Evolutionary conservation across 2,797 vertebrate species (phyloP).

Genomic region (Neostethus bicornis): DNA sequence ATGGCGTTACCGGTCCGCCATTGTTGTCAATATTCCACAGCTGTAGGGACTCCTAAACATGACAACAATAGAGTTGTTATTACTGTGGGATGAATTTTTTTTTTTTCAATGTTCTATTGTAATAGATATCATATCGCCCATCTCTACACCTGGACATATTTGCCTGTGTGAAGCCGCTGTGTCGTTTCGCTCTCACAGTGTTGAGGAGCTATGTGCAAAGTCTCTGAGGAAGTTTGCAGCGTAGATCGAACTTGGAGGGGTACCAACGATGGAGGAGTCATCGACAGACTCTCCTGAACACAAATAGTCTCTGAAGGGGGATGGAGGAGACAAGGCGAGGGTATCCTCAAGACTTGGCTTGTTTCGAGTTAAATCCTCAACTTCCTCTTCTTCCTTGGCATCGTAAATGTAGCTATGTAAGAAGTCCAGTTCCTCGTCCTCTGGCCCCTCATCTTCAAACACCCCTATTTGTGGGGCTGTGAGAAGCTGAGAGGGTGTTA

Average conservation of each 20-base stretch:
- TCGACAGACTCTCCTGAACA: conserved; percentile 87
- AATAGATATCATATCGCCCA: too few relatives aligned
- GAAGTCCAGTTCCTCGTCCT: conserved; percentile 88
- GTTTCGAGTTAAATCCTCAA: conserved; percentile 76
- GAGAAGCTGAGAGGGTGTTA: conserved; percentile 70
- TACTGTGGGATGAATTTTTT: too few relatives aligned
- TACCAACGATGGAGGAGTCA: conserved; percentile 86
- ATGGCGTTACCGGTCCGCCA: too few relatives aligned
- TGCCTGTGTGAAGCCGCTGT: conserved; percentile 35
- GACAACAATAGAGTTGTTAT: too few relatives aligned
- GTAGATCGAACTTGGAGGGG: conserved; percentile 83
- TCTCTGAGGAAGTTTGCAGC: conserved; percentile 87
- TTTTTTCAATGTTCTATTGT: too few relatives aligned
- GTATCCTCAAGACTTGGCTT: conserved; percentile 88
- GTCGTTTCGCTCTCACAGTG: conserved; percentile 85
- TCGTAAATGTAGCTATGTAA: conserved; percentile 89
- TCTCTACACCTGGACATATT: conserved; percentile 19
- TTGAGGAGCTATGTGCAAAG: conserved; percentile 96
- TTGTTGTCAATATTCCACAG: too few relatives aligned
- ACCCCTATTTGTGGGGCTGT: conserved; percentile 73
- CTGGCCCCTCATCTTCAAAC: conserved; percentile 74
- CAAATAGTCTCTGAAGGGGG: conserved; percentile 95
- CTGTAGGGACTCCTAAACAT: too few relatives aligned
- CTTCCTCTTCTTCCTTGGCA: conserved; percentile 77
- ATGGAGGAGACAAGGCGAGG: conserved; percentile 90